These are phyloP conservation scores for Pangasianodon hypophthalmus DNA, from an alignment of 2,113 vertebrate species.

Conservation along the genomic window DNA sequence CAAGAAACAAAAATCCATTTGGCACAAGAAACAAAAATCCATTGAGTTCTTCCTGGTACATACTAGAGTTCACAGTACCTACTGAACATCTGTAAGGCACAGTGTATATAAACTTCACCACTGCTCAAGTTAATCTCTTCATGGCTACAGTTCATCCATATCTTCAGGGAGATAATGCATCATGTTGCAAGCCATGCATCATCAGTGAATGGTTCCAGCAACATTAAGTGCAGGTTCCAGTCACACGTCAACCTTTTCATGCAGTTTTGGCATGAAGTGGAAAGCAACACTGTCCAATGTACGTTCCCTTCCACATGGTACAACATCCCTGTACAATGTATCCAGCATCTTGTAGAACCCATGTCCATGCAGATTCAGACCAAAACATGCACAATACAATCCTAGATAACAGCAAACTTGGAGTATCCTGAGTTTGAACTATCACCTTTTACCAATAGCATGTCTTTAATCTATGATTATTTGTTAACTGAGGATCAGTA, in stretches of 20 bases:
- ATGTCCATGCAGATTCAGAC: background rate
- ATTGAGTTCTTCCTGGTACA: background rate
- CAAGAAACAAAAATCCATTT: background rate
- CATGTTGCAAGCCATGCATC: background rate
- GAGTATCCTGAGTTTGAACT: background rate
- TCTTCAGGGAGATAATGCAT: background rate
- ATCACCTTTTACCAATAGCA: background rate
- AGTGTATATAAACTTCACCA: background rate
- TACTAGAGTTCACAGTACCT: background rate
- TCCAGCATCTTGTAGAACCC: background rate
- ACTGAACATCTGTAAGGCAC: background rate
- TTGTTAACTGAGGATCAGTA: slow-evolving; percentile 40
- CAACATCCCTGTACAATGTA: background rate
- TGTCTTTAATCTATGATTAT: background rate
- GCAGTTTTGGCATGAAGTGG: background rate
- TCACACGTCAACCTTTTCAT: background rate
- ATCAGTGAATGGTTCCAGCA: background rate
- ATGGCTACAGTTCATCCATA: background rate
- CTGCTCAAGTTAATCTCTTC: background rate
- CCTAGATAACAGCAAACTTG: background rate
- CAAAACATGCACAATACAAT: background rate
- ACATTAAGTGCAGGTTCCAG: background rate
- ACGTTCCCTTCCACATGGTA: background rate
- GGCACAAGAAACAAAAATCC: background rate
- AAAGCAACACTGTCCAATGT: background rate